Evolutionary conservation across 1,140 invertebrate species (phyloP).

Genomic region (Sycophila sp.): DNA sequence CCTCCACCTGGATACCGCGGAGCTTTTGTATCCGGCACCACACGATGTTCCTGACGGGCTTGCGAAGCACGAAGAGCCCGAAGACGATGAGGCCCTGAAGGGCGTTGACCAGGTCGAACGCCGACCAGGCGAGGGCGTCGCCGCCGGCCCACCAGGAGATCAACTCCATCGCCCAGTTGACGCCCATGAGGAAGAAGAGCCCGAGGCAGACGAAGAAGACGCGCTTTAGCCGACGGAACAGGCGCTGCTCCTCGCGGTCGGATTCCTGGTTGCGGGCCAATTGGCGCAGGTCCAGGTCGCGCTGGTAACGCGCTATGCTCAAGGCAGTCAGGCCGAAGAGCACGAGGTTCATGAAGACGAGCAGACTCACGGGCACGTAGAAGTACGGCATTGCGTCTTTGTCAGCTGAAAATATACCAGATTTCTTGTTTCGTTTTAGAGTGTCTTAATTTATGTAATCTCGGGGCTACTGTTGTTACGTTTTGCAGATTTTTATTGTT

Average conservation of each 20-base stretch:
- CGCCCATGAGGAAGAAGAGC: constrained; percentile 69
- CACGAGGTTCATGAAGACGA: constrained; percentile 67
- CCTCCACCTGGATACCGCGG: constrained; percentile 41
- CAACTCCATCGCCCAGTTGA: constrained; percentile 69
- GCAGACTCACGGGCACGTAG: constrained; percentile 70
- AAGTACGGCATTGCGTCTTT: constrained; percentile 71
- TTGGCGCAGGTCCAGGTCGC: constrained; percentile 53
- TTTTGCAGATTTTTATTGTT: neutral
- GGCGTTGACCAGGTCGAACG: constrained; percentile 66
- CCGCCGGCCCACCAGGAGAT: constrained; percentile 64
- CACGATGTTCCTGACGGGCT: constrained; percentile 60
- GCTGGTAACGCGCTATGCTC: constrained; percentile 55
- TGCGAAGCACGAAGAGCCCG: constrained; percentile 65
- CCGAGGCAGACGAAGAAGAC: constrained; percentile 63
- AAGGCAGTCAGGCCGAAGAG: constrained; percentile 68
- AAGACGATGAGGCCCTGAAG: constrained; percentile 68
- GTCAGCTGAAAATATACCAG: constrained; percentile 62
- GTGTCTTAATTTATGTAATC: neutral
- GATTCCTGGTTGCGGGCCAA: constrained; percentile 55
- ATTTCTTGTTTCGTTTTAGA: constrained; percentile 3
- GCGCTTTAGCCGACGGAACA: constrained; percentile 51
- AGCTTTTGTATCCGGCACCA: constrained; percentile 58
- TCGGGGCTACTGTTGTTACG: neutral
- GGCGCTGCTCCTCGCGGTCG: constrained; percentile 52
- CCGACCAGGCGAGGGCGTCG: constrained; percentile 62